Base-by-base conservation (phyloP, 2,113 vertebrate genomes). In the Damaliscus lunatus region DNA sequence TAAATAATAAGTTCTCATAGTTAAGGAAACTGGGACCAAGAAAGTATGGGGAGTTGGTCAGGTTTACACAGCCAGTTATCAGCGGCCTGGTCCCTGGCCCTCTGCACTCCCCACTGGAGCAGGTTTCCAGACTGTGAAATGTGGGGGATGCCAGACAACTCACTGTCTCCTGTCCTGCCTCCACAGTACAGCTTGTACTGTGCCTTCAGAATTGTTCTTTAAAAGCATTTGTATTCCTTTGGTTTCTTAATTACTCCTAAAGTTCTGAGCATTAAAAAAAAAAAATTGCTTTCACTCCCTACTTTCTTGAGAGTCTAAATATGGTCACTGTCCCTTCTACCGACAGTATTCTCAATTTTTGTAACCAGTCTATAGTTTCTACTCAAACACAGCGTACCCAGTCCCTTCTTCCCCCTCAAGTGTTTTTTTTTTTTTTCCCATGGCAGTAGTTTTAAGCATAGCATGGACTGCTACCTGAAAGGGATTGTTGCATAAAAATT, bases 401-500 rank as follows among this genome's bases (percentile, higher is more conserved):
- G 46, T 13, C 13, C 59, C 19, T 31, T 62, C 2, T 50, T 93
- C 91, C 25, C 93, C 90, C 14, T 89, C 97, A 98, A 98, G 98
- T 98, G 98, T 3, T 62, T 33, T 9, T 9, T 17, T n/a, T 21
- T 64, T 99, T 98, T 96, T 89, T 90, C 94, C 98, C 97, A 97
- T 99, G 98, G 98, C 98, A 91, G 84, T 84, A 67, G 83, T 93
- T 96, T 98, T 98, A 94, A 98, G 97, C 98, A 98, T 95, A 96
- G 96, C 89, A 96, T 64, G 93, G 97, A 94, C 98, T 98, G 98
- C 99, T 98, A 95, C 94, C 10, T 90, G 97, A 97, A 97, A 98
- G 97, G 98, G 97, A 98, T 98, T 98, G 98, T 99, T 98, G 97
- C 77, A 96, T 67, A 91, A 98, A 98, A 98, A 98, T 96, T 93